Conservation (phyloP, 2,888 invertebrate genomes). For the Ornithoptera priamus region DNA sequence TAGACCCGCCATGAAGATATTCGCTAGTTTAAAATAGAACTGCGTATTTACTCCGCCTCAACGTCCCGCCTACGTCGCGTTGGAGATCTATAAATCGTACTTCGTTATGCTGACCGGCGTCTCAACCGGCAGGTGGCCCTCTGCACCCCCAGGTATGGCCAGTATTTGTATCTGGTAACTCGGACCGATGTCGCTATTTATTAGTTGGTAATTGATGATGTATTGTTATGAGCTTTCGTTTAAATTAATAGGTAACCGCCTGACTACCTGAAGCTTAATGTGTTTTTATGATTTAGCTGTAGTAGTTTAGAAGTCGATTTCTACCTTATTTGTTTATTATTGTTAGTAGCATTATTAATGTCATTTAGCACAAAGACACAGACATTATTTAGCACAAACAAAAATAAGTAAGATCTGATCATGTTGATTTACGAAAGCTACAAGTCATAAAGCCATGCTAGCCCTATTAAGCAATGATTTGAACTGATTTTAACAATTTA, state of each 20-base stretch:
- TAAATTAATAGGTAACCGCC: slow-evolving; percentile 33
- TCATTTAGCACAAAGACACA: no score
- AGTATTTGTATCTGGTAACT: slow-evolving; percentile 25
- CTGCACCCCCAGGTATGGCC: slow-evolving; percentile 31
- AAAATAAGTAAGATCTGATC: no score
- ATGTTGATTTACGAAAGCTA: no score
- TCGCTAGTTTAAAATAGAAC: slow-evolving; percentile 27
- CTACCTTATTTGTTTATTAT: no score
- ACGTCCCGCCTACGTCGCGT: slow-evolving; percentile 41
- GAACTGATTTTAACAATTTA: no score
- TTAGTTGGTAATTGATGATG: slow-evolving; percentile 23
- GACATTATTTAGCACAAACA: no score
- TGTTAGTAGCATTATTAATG: no score
- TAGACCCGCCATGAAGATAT: slow-evolving; percentile 21
- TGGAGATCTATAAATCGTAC: slow-evolving; percentile 63
- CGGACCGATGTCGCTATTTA: slow-evolving; percentile 25
- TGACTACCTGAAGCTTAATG: slow-evolving; percentile 37
- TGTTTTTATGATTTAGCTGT: neutral
- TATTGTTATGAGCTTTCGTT: slow-evolving; percentile 22
- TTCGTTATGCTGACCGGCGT: slow-evolving; percentile 64
- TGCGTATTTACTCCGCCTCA: slow-evolving; percentile 28
- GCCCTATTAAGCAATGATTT: no score
- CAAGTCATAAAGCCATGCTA: no score
- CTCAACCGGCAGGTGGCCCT: slow-evolving; percentile 65
- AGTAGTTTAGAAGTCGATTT: no score